A percentile compares a stretch with the other conserved stretches of the same genome.
Evolutionary conservation across 2,797 vertebrate genomes (phyloP).

Genomic region (Schizothorax lantsangensis): DNA sequence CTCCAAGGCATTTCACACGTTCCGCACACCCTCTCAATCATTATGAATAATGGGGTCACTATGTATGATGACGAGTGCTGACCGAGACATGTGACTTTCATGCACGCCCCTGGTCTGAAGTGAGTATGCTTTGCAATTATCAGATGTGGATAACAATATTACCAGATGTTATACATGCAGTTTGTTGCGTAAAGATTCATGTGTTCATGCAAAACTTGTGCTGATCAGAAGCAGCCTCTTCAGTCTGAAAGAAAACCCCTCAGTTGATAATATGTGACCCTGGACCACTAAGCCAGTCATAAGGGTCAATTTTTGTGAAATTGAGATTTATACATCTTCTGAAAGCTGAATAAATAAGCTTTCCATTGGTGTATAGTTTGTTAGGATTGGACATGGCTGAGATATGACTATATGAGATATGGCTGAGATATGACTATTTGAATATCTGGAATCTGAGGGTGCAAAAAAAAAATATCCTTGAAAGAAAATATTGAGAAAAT

Average conservation of each 20-base stretch:
- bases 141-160: neutral
- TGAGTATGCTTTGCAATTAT: neutral
- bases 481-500: no score
- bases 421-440: no score
- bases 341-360: no score
- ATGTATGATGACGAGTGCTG: neutral
- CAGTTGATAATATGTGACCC: no score
- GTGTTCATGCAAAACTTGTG: neutral
- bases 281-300: no score
- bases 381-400: no score
- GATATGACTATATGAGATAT: no score
- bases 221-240: neutral
- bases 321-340: no score
- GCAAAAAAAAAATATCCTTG: no score
- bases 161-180: neutral
- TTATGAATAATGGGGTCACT: neutral
- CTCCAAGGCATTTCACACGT: neutral
- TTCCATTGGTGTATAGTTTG: no score
- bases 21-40: neutral
- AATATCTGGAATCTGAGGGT: no score
- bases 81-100: constrained; percentile 8
- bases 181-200: neutral
- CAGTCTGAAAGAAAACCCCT: neutral
- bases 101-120: neutral
- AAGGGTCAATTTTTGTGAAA: no score